Evolutionary conservation across 2,113 vertebrate species (phyloP), one percentile per base, ranked within the genome.

Genomic region (Solea senegalensis): DNA sequence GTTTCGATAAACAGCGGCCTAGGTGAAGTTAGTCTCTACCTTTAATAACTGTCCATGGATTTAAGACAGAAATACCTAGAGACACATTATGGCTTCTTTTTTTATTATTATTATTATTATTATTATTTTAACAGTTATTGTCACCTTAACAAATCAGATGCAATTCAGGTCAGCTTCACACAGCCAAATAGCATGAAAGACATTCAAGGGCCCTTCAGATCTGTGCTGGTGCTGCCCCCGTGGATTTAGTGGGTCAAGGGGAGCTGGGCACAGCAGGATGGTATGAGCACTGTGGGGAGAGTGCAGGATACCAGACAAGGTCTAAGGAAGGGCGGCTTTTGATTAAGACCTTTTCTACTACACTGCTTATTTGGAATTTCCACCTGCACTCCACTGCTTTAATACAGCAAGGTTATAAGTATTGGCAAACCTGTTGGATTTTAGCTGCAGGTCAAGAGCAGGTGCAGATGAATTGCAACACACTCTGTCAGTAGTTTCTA

Each of bases 161-260:
- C 10, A 61, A 69, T 68, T 53, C 50, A 62, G 63, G 12, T 57
- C 60, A 75, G 49, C 59, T 55, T 58, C 58, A 21, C n/a, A 9
- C 49, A 62, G 77, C 41, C 53, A 76, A 80, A 74, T 13, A 81
- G 56, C 63, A 65, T 65, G 67, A 85, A 85, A 89, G 82, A 81
- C 76, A 80, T 86, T 64, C 62, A 72, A 55, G 74, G 83, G 85
- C 81, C 87, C 83, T 92, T 86, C 80, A 84, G 34, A 77, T 81
- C 58, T 60, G 80, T 63, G 69, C 83, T 85, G 69, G 82, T 86
- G 86, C 80, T 81, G 82, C 76, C 73, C 88, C 82, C 71, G 74
- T 76, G 59, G 89, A 80, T 90, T 87, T 74, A 81, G 80, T 78
- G 83, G 88, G 90, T 90, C 86, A 89, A 90, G 81, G 86, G 76